Base-by-base conservation (phyloP, 2,797 vertebrate species). In the Alfaro cultratus region DNA sequence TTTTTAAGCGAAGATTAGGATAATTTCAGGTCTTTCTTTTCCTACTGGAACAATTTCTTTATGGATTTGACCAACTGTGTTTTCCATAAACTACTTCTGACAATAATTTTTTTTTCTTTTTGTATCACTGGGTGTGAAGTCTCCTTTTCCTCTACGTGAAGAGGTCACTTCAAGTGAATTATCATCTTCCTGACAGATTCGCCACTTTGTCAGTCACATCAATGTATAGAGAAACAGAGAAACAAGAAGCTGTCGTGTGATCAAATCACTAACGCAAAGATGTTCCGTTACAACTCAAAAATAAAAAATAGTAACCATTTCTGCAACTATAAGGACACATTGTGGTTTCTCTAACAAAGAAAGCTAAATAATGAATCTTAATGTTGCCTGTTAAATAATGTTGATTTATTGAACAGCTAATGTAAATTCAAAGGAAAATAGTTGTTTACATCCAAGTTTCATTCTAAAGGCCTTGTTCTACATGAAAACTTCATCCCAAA, bases 401-500 rank as follows among this genome's bases (percentile, higher is more conserved):
- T 29, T 0, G 11, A 53, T 53, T 26, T 21, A 26, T 18, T 47
- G 5, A 15, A 29, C 36, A 55, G 34, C 31, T n/a, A 16, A 26
- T n/a, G 53, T 21, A 4, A 23, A 73, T 67, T 53, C 39, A 53
- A 72, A 5, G 39, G 21, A 45, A 1, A 43, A 10, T 8, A 5
- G 74, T 81, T 12, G 31, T 55, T 53, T 51, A 23, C 5, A 11
- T 34, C 18, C 75, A 77, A 79, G 60, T 62, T 36, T 41, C n/a
- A 53, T 23, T 57, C 29, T 41, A 62, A 83, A 53, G 53, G 57
- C 81, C 39, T 76, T 64, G 74, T 77, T 86, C 79, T 51, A 79
- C 55, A 78, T 73, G 55, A 74, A 88, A 45, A 81, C 62, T 46
- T 88, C 75, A 74, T 84, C 43, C 71, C 53, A 74, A 87, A 78